Evolutionary conservation across 2,797 vertebrate genomes (phyloP).

Genomic region (Gymnothorax javanicus): DNA sequence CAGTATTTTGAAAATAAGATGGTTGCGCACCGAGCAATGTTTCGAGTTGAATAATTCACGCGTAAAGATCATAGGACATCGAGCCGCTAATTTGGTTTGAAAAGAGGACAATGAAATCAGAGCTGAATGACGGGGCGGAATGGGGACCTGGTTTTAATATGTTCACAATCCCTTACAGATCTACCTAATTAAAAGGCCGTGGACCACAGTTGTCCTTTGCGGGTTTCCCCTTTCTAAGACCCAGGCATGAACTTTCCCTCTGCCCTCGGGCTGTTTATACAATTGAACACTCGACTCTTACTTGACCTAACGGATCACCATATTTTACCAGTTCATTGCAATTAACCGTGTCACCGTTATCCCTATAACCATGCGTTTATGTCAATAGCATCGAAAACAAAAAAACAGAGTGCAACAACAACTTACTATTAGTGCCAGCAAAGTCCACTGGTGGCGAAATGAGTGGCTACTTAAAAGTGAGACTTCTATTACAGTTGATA

Average conservation of each 20-base stretch:
- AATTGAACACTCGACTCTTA: constrained; percentile 69
- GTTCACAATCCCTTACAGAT: constrained; percentile 68
- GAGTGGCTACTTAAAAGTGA: too few species aligned
- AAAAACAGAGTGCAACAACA: too few species aligned
- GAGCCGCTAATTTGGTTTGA: neutral
- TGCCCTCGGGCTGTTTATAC: constrained; percentile 79
- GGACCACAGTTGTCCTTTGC: constrained; percentile 62
- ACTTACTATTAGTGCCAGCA: too few species aligned
- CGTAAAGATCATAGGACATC: neutral
- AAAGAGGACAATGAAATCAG: constrained; percentile 32
- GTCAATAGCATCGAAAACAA: too few species aligned
- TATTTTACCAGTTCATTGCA: constrained; percentile 47
- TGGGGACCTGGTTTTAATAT: constrained; percentile 66
- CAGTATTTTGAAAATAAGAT: neutral
- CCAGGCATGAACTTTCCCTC: constrained; percentile 81
- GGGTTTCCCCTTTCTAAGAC: constrained; percentile 75
- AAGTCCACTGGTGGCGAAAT: too few species aligned
- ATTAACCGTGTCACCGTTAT: constrained; percentile 41
- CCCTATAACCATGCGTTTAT: neutral
- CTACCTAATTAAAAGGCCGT: constrained; percentile 75
- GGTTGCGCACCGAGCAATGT: neutral
- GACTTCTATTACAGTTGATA: too few species aligned
- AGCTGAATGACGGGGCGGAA: constrained; percentile 56
- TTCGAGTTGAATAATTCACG: neutral
- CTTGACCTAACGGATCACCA: constrained; percentile 60